A percentile compares a stretch with the other conserved stretches of the same genome.
phyloP scores from a whole-genome alignment of 2,888 invertebrate genomes.

The Microchrysa polita region DNA sequence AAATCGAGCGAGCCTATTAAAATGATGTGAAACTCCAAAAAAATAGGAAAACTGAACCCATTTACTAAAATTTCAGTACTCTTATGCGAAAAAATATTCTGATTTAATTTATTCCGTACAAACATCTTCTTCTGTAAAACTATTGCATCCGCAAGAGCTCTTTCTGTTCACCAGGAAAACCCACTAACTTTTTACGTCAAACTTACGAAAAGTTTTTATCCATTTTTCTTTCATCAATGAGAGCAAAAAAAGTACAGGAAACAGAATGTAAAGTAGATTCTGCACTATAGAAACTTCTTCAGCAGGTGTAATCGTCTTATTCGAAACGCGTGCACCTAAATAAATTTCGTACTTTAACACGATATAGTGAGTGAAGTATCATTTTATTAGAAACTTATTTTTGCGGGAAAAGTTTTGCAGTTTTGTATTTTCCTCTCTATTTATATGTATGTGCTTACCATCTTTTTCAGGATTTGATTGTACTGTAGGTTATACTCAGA shows the following conservation, averaged over 20 bases:
- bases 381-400: conserved; percentile 18
- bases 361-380: conserved; percentile 1
- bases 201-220: not conserved
- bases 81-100: too few relatives aligned
- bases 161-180: not conserved
- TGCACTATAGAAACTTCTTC: not conserved
- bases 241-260: too few relatives aligned
- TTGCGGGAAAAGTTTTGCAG: not conserved
- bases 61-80: too few relatives aligned
- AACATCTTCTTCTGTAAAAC: not conserved
- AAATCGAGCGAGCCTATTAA: too few relatives aligned
- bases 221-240: not conserved
- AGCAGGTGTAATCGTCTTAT: conserved; percentile 19
- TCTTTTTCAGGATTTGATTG: conserved; percentile 10
- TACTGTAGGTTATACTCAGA: not conserved
- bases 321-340: conserved; percentile 8
- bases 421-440: not conserved
- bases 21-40: too few relatives aligned
- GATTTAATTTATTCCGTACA: not conserved
- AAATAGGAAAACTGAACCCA: too few relatives aligned
- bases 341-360: conserved; percentile 7
- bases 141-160: not conserved
- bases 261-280: conserved; percentile 19
- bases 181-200: not conserved
- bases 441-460: too few relatives aligned